Conservation (phyloP, 2,797 vertebrate genomes). For the Loris lydekkerianus region DNA sequence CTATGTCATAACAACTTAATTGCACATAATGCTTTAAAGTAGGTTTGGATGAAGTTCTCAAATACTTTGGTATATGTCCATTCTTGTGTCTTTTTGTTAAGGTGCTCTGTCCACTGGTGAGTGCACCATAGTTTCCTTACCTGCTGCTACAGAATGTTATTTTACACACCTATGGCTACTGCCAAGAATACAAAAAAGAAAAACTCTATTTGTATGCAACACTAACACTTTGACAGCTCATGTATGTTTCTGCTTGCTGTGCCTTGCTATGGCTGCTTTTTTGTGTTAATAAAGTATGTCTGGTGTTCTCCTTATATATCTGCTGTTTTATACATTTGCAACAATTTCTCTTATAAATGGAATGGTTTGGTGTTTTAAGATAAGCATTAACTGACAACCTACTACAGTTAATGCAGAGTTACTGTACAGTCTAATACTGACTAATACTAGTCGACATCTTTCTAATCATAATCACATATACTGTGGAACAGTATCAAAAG, state of each 20-base stretch:
- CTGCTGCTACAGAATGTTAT: too few species aligned
- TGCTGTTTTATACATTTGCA: slow-evolving; percentile 88
- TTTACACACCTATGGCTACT: too few species aligned
- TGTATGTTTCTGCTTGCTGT: too few species aligned
- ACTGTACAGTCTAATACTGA: slow-evolving; percentile 70
- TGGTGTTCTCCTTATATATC: slow-evolving; percentile 84
- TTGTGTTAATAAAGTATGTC: too few species aligned
- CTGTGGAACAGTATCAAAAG: slow-evolving; percentile 72
- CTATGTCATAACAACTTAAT: slow-evolving; percentile 85
- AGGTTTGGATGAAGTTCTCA: slow-evolving; percentile 87
- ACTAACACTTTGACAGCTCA: too few species aligned
- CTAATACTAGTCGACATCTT: slow-evolving; percentile 70
- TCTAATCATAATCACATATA: slow-evolving; percentile 51
- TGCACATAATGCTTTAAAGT: slow-evolving; percentile 83
- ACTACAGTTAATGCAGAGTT: slow-evolving; percentile 80
- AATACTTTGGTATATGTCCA: slow-evolving; percentile 89
- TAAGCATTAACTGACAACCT: slow-evolving; percentile 85
- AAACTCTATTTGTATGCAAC: too few species aligned
- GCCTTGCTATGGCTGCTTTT: too few species aligned
- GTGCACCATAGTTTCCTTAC: too few species aligned
- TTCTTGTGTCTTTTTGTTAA: too few species aligned
- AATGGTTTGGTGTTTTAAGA: slow-evolving; percentile 83
- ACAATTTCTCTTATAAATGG: slow-evolving; percentile 83
- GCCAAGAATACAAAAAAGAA: too few species aligned
- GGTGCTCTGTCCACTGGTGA: too few species aligned